Base-by-base conservation (phyloP, 2,888 invertebrate genomes). In the Helleia helle region DNA sequence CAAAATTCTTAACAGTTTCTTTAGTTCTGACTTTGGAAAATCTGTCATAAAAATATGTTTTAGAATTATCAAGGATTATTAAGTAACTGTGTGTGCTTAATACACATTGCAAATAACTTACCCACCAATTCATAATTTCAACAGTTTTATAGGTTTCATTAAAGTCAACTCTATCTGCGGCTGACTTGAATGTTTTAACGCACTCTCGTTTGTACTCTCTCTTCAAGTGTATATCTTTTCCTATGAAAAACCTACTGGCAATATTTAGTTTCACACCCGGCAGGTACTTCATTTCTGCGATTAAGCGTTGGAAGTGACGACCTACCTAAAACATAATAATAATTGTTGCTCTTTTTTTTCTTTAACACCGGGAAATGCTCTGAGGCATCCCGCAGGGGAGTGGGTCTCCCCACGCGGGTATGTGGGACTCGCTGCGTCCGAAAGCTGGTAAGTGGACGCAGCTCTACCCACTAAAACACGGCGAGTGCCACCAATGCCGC, bases 241-340 rank as follows among this genome's bases (percentile, higher is more conserved):
- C 79, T 0, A 90, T 59, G 54, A 86, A 93, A 4, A 93, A 57
- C 50, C 88, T 89, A 56, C 91, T 93, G 0, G 91, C 91, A 22
- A 92, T 66, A 18, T 81, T 80, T 7, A 91, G 55, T 1, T 76
- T 77, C 1, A 89, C 88, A 12, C 86, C 77, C 4, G 53, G 51
- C 3, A 70, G 29, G 11, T 54, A 44, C 15, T 51, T 42, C 26
- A 73, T 41, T 1, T 49, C 40, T 0, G 22, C 15, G 1, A 67
- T 46, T 1, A 62, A 30, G 0, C 45, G 27, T 14, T 28, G 43
- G 9, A 62, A 58, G 12, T 56, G 42, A 28, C 15, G n/a, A 11
- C 29, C 18, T 2, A 49, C 42, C 47, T 48, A 25, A 6, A 38
- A 40, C 22, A 27, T 9, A 26, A 34, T 24, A 9, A 6, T 6